Evolutionary conservation across 2,888 invertebrate genomes (phyloP).

Genomic region (Ophion ventricosus): DNA sequence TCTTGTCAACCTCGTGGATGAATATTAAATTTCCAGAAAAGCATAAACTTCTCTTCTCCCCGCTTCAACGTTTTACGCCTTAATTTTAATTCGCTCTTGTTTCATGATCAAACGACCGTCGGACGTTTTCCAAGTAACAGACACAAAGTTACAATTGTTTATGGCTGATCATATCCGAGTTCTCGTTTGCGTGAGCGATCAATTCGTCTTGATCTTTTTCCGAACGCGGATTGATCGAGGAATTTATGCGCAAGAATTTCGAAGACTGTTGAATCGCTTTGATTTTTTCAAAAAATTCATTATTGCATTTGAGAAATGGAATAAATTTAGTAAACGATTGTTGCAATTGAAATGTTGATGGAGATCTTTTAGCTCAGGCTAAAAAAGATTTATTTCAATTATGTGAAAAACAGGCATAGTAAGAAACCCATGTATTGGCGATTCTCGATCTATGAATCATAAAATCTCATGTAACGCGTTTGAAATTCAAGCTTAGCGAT

Average conservation of each 20-base stretch:
- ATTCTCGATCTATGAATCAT: constrained; percentile 71
- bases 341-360: not conserved
- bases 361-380: no score
- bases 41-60: constrained; percentile 46
- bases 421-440: constrained; percentile 35
- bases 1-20: constrained; percentile 65
- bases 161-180: not conserved
- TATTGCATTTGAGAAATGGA: no score
- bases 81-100: constrained; percentile 31
- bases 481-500: constrained; percentile 71
- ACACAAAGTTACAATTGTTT: not conserved
- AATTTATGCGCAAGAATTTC: no score
- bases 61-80: constrained; percentile 52
- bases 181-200: no score
- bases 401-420: constrained; percentile 23
- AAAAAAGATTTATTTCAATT: constrained; percentile 55
- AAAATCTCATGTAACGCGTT: constrained; percentile 71
- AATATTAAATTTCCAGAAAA: constrained; percentile 78
- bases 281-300: no score
- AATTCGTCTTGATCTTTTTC: no score
- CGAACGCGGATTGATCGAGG: no score
- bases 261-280: no score
- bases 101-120: constrained; percentile 47
- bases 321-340: no score
- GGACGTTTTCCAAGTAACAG: constrained; percentile 1